These are phyloP conservation scores for Lapara coniferarum DNA, from an alignment of 2,888 invertebrate genomes.

Conservation along the genomic window DNA sequence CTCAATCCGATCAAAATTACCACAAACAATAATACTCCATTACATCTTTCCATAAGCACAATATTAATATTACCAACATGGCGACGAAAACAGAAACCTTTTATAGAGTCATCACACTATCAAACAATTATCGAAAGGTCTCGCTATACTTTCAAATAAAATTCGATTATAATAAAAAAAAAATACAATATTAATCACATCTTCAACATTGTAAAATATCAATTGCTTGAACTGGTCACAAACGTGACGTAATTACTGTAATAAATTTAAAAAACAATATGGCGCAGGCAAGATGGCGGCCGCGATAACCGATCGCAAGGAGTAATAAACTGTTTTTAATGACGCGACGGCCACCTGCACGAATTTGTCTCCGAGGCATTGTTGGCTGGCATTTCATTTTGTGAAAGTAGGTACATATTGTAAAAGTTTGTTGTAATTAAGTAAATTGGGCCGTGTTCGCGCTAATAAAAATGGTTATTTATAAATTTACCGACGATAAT, in stretches of 20 bases:
- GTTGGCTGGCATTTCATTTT: conserved; percentile 33
- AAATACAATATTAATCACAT: conserved; percentile 28
- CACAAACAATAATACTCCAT: conserved; percentile 1
- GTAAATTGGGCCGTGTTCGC: conserved; percentile 27
- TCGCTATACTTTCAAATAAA: not conserved
- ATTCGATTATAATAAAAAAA: conserved; percentile 5
- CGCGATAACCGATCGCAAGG: conserved; percentile 60
- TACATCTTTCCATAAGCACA: not conserved
- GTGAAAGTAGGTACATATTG: conserved; percentile 30
- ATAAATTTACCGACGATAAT: conserved; percentile 15
- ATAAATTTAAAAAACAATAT: conserved; percentile 75
- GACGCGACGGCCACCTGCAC: conserved; percentile 65
- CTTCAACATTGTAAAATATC: conserved; percentile 39
- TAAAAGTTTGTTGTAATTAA: conserved; percentile 31
- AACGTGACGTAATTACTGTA: conserved; percentile 68
- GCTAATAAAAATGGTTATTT: conserved; percentile 20
- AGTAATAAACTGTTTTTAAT: conserved; percentile 69
- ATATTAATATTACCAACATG: not conserved
- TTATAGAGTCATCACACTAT: conserved; percentile 2
- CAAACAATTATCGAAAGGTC: conserved; percentile 7
- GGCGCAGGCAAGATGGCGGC: conserved; percentile 61
- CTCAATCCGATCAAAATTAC: not conserved
- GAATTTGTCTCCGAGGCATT: conserved; percentile 48
- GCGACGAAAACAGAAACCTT: conserved; percentile 1
- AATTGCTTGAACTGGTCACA: conserved; percentile 51